Base-by-base conservation (phyloP, 2,113 vertebrate genomes). In the Reinhardtius hippoglossoides region DNA sequence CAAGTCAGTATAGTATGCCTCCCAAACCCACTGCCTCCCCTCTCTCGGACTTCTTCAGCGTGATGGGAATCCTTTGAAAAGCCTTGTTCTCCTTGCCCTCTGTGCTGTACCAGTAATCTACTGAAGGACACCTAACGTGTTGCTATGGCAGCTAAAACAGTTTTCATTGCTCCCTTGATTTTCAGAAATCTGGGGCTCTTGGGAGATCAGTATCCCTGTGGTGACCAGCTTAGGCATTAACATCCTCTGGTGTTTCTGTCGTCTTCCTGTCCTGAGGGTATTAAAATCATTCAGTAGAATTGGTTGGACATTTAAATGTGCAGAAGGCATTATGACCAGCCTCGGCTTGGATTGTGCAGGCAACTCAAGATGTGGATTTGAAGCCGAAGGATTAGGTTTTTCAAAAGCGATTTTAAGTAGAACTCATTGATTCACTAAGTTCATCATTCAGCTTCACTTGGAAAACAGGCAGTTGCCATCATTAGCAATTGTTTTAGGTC, bases 401-500 rank as follows among this genome's bases (percentile, higher is more conserved):
- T 31, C 27, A 5, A 6, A 31, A 4, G 31, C n/a, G 14, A 48
- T 48, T 48, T 48, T 4, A 5, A 48, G 4, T 10, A 54, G 50
- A 21, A 54, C 3, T 21, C 18, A 54, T 54, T 54, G n/a, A 8
- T 20, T 20, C 48, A 52, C 18, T 20, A 20, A 20, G 48, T 52
- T 20, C n/a, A 48, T 18, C 5, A 21, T 21, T 27, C 5, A 35
- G 3, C 58, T 8, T 35, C 58, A 20, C 15, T 9, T n/a, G 27
- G 58, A 27, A 10, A 27, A 37, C 27, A 20, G 16, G 2, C 23
- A 48, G 20, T 59, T 67, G 4, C 73, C 27, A 52, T 60, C 20
- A 44, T n/a, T 62, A 63, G 9, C 3, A 48, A 75, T 75, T 66
- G 46, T 79, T 56, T 72, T 60, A 55, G 44, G 20, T 20, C 26